Percentiles rank a stretch among this genome's conserved stretches.
These are phyloP conservation scores for Drosophila lacteicornis DNA, from an alignment of 1,140 invertebrate species.

Conservation along the genomic window DNA sequence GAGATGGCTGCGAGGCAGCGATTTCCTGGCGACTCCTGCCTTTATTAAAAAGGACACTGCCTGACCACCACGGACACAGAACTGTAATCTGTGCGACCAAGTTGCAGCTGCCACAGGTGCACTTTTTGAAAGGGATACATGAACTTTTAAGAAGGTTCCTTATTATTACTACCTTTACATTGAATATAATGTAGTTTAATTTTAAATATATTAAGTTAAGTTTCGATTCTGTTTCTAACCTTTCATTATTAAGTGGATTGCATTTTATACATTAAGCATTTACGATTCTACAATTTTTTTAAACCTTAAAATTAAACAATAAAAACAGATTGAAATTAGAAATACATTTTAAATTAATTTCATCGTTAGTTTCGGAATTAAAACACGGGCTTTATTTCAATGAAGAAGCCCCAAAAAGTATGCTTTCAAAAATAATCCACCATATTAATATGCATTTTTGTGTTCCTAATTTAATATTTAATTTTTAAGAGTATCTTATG, in stretches of 20 bases:
- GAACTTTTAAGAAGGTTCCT: background rate
- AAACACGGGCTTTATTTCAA: too few species aligned
- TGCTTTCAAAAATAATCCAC: background rate
- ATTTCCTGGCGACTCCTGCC: constrained; percentile 32
- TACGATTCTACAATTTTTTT: background rate
- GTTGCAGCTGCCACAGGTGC: constrained; percentile 46
- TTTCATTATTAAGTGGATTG: too few species aligned
- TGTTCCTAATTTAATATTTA: background rate
- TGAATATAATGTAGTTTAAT: too few species aligned
- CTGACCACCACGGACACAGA: constrained; percentile 44
- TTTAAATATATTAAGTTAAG: too few species aligned
- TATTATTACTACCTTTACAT: too few species aligned
- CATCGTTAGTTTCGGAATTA: too few species aligned
- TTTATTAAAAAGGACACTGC: constrained; percentile 77
- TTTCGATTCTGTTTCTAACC: too few species aligned
- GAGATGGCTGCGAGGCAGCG: constrained; percentile 22
- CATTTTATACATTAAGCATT: background rate
- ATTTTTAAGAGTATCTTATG: background rate
- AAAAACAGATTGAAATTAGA: background rate
- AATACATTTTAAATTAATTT: too few species aligned
- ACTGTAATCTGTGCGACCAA: constrained; percentile 68
- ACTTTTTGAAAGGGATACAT: background rate
- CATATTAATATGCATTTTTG: fast-evolving
- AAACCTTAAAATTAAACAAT: background rate
- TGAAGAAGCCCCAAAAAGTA: constrained; percentile 7